Evolutionary conservation across 2,888 invertebrate genomes (phyloP).

Genomic region (Meganola albula): DNA sequence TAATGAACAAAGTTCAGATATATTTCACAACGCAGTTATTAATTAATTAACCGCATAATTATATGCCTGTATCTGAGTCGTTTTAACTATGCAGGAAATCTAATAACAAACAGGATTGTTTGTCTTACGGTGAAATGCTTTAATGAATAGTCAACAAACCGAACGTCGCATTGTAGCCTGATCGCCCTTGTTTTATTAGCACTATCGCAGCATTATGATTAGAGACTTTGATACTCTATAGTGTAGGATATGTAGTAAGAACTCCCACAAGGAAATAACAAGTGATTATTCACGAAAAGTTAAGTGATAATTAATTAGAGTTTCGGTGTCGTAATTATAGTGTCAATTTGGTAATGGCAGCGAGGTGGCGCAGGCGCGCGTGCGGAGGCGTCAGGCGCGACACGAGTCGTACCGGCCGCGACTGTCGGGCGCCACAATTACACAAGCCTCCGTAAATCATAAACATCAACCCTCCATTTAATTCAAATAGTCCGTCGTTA

Average conservation of each 20-base stretch:
- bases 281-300: constrained; percentile 28
- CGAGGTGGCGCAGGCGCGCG: background rate
- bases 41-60: constrained; percentile 45
- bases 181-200: constrained; percentile 50
- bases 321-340: constrained; percentile 31
- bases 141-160: constrained; percentile 72
- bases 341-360: constrained; percentile 34
- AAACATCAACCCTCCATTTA: constrained; percentile 77
- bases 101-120: constrained; percentile 66
- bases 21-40: constrained; percentile 28
- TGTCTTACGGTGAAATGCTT: constrained; percentile 61
- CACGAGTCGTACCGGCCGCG: constrained; percentile 38
- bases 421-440: constrained; percentile 73
- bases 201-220: constrained; percentile 27
- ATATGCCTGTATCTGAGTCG: constrained; percentile 41
- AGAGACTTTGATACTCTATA: too few species aligned
- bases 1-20: constrained; percentile 37
- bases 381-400: background rate
- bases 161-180: constrained; percentile 45
- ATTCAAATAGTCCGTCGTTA: constrained; percentile 77
- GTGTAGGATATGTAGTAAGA: constrained; percentile 23
- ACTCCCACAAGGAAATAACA: constrained; percentile 1
- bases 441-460: constrained; percentile 74
- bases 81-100: constrained; percentile 53
- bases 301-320: constrained; percentile 47